phyloP scores from a whole-genome alignment of 2,888 invertebrate species.

The Coremacera marginata region DNA sequence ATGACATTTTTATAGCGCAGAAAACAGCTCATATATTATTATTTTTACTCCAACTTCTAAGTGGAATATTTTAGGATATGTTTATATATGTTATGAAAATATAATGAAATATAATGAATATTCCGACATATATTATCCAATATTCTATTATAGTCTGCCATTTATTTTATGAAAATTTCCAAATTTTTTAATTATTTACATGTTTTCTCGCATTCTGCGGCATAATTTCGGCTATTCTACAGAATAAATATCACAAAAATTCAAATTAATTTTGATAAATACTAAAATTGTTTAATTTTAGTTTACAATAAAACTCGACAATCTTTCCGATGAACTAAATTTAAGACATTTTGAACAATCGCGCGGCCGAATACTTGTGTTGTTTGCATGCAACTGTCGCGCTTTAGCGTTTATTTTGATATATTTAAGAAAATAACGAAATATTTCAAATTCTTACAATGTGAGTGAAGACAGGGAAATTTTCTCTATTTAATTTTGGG shows the following conservation, averaged over 20 bases:
- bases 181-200: constrained; percentile 9
- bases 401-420: neutral
- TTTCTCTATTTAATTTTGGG: neutral
- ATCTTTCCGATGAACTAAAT: neutral
- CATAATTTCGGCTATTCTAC: neutral
- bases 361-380: neutral
- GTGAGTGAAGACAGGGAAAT: neutral
- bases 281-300: neutral
- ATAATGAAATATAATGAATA: too few species aligned
- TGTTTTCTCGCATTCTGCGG: constrained; percentile 23
- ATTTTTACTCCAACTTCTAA: too few species aligned
- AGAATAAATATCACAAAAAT: neutral
- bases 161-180: neutral
- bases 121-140: too few species aligned
- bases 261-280: neutral
- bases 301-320: neutral
- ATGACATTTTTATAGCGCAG: too few species aligned
- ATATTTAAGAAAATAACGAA: neutral
- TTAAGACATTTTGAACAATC: neutral
- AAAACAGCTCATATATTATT: too few species aligned
- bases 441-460: neutral
- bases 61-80: too few species aligned
- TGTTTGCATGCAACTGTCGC: neutral
- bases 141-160: neutral
- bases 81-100: too few species aligned